Evolutionary conservation across 2,888 invertebrate genomes (phyloP).

Genomic region (Drosophila pegasa): DNA sequence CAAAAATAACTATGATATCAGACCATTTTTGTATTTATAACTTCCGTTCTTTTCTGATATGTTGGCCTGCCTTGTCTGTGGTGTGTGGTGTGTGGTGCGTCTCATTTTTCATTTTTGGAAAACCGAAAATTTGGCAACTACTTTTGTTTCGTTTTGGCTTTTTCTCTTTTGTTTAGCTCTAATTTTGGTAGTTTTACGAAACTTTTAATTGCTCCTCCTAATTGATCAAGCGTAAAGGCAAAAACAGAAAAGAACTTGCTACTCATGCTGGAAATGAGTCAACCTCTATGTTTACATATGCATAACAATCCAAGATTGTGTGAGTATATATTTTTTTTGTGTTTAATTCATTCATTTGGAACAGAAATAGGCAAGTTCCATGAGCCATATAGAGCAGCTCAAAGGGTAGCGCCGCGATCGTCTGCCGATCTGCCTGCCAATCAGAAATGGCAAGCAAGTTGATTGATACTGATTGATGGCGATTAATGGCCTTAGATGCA

Average conservation of each 20-base stretch:
- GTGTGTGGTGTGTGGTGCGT: constrained; percentile 23
- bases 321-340: constrained; percentile 4
- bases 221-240: constrained; percentile 77
- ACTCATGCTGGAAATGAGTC: constrained; percentile 65
- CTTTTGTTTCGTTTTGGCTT: constrained; percentile 21
- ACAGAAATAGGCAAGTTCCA: constrained; percentile 43
- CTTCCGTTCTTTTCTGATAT: constrained; percentile 65
- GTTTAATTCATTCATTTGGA: constrained; percentile 46
- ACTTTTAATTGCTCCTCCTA: constrained; percentile 72
- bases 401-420: constrained; percentile 60
- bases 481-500: constrained; percentile 40
- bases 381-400: constrained; percentile 49
- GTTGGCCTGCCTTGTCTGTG: constrained; percentile 27
- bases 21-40: constrained; percentile 58
- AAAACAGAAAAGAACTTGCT: constrained; percentile 22
- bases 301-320: constrained; percentile 26
- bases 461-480: constrained; percentile 58
- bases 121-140: constrained; percentile 55
- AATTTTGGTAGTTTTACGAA: constrained; percentile 52
- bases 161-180: constrained; percentile 10
- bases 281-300: constrained; percentile 47
- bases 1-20: constrained; percentile 70
- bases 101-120: constrained; percentile 36
- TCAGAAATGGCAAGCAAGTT: constrained; percentile 39
- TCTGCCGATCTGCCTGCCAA: constrained; percentile 22